Conservation (phyloP, 2,797 vertebrate species). For the Cossypha dichroa region DNA sequence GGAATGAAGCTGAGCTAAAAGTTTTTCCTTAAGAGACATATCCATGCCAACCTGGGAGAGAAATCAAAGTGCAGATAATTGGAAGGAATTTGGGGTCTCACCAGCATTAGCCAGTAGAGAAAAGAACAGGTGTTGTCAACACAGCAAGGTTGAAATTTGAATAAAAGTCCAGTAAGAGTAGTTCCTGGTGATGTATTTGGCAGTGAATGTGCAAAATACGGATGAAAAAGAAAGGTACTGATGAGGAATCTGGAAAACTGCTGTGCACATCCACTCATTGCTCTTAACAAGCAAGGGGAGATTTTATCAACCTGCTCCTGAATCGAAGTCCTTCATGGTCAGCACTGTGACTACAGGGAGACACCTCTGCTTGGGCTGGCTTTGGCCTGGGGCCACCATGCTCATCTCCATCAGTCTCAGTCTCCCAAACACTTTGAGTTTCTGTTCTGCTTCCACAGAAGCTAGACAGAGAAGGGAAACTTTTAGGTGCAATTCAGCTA, state of each 20-base stretch:
- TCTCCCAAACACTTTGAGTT: not conserved
- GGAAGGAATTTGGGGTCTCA: not conserved
- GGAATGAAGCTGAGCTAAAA: constrained; percentile 8
- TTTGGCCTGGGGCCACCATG: not conserved
- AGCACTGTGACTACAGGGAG: not conserved
- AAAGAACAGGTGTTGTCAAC: not conserved
- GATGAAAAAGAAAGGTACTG: not conserved
- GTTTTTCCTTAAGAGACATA: not conserved
- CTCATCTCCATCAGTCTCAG: not conserved
- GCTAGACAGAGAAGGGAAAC: not conserved
- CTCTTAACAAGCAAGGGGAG: not conserved
- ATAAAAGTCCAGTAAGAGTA: not conserved
- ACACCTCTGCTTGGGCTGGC: not conserved
- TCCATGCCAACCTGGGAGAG: not conserved
- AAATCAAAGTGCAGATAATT: not conserved
- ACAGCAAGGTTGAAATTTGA: not conserved
- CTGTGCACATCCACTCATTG: not conserved
- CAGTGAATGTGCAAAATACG: not conserved
- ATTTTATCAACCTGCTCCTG: not conserved
- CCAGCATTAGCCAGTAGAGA: not conserved
- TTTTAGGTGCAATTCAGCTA: not conserved
- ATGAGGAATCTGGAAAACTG: not conserved
- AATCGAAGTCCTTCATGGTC: not conserved
- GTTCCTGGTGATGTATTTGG: not conserved
- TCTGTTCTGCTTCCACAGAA: not conserved